Evolutionary conservation across 2,888 invertebrate species (phyloP), one percentile per base, ranked within the genome.

Genomic region (Lithophane ornitopus): DNA sequence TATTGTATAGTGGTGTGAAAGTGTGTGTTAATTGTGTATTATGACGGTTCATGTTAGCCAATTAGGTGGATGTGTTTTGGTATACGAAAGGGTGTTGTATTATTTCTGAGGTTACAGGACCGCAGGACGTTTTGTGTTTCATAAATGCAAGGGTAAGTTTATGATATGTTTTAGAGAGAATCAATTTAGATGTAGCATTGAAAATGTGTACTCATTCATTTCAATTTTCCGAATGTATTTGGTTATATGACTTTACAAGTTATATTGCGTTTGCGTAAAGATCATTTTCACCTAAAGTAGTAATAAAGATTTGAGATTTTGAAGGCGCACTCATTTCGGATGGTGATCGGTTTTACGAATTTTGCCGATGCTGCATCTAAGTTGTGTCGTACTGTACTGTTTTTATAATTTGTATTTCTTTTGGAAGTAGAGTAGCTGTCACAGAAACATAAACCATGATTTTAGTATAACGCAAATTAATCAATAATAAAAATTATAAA

Each of bases 1-100:
- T 65, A n/a, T 54, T 52, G 3, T n/a, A 11, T n/a, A 46, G 52
- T 11, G 22, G n/a, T 28, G 49, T 49, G 19, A 49, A 19, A 46
- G 46, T 44, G 44, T 44, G 41, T 49, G 59, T 65, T 65, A 46
- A 63, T 65, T 76, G 54, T 67, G 82, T n/a, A 34, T 54, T 76
- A 66, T 56, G 54, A 9, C 7, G 28, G 49, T 28, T 81, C 22
- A 26, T 39, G 44, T 39, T 44, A 28, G 6, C 6, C 34, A 58
- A 58, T 52, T 34, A 28, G 8, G 49, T 52, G 34, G 11, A 26
- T 65, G 19, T n/a, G 12, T 26, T 44, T 52, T 65, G 34, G 28
- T 26, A 34, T 14, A 44, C 44, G 22, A 26, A 61, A 52, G 12
- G 28, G 44, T 49, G 19, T n/a, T 61, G 52, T 7, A 46, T 61